These are phyloP conservation scores for Tretioscincus oriximinensis DNA, from an alignment of 2,113 vertebrate species.

Conservation along the genomic window DNA sequence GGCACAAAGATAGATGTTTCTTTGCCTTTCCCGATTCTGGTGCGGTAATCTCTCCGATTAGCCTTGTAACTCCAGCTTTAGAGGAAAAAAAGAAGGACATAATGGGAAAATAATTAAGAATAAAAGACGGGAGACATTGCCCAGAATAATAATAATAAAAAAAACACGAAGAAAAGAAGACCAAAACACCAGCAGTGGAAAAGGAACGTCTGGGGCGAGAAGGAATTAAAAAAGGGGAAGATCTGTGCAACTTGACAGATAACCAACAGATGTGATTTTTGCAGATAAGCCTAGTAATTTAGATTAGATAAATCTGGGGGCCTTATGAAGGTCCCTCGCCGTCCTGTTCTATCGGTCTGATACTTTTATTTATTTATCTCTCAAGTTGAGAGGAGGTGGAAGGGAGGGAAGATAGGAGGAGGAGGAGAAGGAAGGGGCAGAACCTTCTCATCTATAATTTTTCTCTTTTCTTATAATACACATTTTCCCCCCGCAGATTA, in stretches of 20 bases:
- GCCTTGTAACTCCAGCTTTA: conserved; percentile 39
- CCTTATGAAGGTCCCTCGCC: conserved; percentile 76
- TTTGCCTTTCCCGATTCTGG: rapidly evolving
- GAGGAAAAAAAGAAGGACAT: conserved; percentile 49
- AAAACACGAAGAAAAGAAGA: neutral
- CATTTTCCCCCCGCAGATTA: conserved; percentile 80
- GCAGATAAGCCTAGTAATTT: conserved; percentile 95
- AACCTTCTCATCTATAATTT: conserved; percentile 84
- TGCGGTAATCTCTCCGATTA: conserved; percentile 24
- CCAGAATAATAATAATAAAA: too few relatives aligned
- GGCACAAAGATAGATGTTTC: neutral
- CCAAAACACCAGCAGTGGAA: conserved; percentile 42
- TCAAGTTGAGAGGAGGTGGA: conserved; percentile 76
- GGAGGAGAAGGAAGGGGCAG: conserved; percentile 64
- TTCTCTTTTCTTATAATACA: conserved; percentile 86
- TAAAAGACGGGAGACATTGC: conserved; percentile 43
- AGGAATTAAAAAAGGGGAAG: conserved; percentile 43
- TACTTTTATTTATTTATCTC: conserved; percentile 82
- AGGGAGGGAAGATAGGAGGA: conserved; percentile 38
- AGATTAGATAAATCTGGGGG: conserved; percentile 85
- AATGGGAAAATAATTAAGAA: conserved; percentile 73
- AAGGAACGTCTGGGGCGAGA: conserved; percentile 24
- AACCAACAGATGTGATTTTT: conserved; percentile 91
- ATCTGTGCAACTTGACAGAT: conserved; percentile 71
- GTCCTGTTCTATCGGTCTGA: conserved; percentile 71